Base-by-base conservation (phyloP, 1,140 invertebrate species). In the Brachionus manjavacas region DNA sequence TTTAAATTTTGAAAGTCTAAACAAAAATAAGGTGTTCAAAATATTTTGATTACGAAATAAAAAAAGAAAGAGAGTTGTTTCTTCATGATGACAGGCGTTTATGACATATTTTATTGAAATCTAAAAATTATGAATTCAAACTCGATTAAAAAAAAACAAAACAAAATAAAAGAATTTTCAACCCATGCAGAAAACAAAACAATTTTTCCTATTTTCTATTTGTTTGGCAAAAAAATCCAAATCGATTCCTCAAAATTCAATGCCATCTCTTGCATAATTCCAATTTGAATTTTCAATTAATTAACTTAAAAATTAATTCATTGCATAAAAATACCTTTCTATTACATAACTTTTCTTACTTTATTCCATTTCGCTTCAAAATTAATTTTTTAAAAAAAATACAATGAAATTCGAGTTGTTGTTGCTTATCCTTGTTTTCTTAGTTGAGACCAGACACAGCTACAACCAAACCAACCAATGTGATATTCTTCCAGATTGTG, bases 251-350 rank as follows among this genome's bases (percentile, higher is more conserved):
- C 16, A 9, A 60, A 23, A 60, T 60, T 60, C 4, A 60, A 60
- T 60, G 52, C 52, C 52, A 60, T 60, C n/a, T 60, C 52, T 60
- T 60, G 52, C 52, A 60, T 60, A 60, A 60, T 60, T 60, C 9
- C n/a, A 60, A 60, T 60, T 60, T 60, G 9, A 60, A 60, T 20
- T 60, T 60, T 60, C 52, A 60, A 60, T 23, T 60, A 60, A 60
- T 60, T 60, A 60, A 60, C 52, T 60, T 60, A 60, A 60, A 60
- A 60, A 60, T 60, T 60, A 60, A 60, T 60, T 60, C 52, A 60
- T 60, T 60, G 20, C 16, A 60, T 60, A 60, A 60, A 46, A 60
- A 60, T 60, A 60, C 52, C 52, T 60, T 23, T 20, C 20, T 60
- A 60, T 60, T 60, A 60, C 52, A 60, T 60, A 60, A 60, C 52